phyloP scores from a whole-genome alignment of 2,797 vertebrate species.

The Vespertilio murinus region DNA sequence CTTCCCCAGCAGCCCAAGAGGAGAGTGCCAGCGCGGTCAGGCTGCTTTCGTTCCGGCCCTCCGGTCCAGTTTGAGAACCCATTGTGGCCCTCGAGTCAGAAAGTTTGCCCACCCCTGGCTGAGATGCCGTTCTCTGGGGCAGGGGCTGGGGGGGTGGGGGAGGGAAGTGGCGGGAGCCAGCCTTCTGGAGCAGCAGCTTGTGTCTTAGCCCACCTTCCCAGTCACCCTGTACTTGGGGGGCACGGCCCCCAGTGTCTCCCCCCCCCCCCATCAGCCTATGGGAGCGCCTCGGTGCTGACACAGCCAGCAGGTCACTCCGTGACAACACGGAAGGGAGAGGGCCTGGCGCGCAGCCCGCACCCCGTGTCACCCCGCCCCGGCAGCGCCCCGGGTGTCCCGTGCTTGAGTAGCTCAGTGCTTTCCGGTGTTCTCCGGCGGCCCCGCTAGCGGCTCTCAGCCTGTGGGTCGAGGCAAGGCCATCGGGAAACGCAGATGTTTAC shows the following conservation, averaged over 20 bases:
- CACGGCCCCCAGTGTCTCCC: rapidly evolving
- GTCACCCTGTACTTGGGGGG: rapidly evolving
- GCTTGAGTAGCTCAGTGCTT: background rate
- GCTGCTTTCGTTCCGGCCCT: no score
- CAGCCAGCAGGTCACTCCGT: no score
- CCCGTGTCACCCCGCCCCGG: rapidly evolving
- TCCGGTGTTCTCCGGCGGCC: no score
- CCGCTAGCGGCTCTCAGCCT: no score
- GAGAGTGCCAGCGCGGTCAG: no score
- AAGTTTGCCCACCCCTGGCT: no score
- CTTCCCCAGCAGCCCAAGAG: no score
- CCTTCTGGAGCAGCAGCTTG: background rate
- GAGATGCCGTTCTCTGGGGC: rapidly evolving
- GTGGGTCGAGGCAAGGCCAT: no score
- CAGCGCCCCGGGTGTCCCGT: background rate
- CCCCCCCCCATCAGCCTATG: no score
- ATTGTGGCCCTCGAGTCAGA: no score
- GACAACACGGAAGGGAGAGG: background rate
- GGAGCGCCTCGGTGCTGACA: background rate
- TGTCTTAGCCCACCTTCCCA: background rate
- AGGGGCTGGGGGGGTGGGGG: rapidly evolving
- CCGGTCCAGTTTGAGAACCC: no score
- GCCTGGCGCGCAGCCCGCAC: background rate
- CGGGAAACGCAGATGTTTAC: no score
- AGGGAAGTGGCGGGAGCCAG: rapidly evolving